Evolutionary conservation across 2,113 vertebrate genomes (phyloP), one percentile per base, ranked within the genome.

Genomic region (Eulemur macaco): DNA sequence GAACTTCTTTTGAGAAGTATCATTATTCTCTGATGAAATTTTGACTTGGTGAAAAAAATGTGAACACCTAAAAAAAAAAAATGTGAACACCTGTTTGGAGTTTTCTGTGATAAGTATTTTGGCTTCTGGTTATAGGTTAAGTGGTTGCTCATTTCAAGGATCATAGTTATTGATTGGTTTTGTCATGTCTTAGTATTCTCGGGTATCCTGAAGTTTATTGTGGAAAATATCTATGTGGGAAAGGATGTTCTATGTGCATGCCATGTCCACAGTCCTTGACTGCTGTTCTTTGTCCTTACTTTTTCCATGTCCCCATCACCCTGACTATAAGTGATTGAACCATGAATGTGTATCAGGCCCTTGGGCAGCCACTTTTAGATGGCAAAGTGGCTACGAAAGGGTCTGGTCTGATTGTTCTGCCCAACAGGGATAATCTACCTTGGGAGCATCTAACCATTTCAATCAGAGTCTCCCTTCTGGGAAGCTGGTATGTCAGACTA

Each of bases 1-100:
- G 17, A 82, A 73, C 64, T 86, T 81, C 34, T 91, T 82, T 82
- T 25, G 20, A 93, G 37, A 93, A 85, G 66, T 64, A 71, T 71
- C 84, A 12, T n/a, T 95, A 91, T 89, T 83, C 85, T 82, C 13
- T 71, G 60, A 39, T 84, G 68, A 86, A 93, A 74, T 86, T 81
- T 60, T 47, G 37, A 52, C 29, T 29, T 60, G 18, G 11, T 71
- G 15, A 6, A 31, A 87, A 76, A 34, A 42, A 42, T 1, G 45
- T 5, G 5, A 74, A 76, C 27, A 11, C 27, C n/a, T 42, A 37
- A 37, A 37, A 37, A 37, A 6, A 31, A 87, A 76, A 34, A 42
- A 42, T 1, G 45, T 5, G 5, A 74, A 76, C 23, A 11, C 27
- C n/a, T 42, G 7, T 77, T 84, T 52, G 73, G 69, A 93, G 66